These are phyloP conservation scores for Pseudopleuronectes americanus DNA, from an alignment of 2,797 vertebrate genomes.

Conservation along the genomic window DNA sequence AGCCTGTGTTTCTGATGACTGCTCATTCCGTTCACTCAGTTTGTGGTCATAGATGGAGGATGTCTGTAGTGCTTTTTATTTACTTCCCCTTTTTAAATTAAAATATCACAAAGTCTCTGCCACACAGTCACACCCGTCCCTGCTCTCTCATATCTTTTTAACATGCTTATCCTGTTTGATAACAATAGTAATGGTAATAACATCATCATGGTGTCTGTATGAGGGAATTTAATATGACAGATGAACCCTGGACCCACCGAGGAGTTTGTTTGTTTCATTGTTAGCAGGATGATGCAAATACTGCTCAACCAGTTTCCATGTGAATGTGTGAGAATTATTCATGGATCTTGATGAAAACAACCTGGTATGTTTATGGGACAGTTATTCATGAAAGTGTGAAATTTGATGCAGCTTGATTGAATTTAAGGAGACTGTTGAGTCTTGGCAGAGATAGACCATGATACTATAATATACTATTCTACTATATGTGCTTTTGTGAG, in stretches of 20 bases:
- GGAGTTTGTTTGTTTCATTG: too few relatives aligned
- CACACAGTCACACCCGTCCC: background rate
- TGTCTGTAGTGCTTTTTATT: background rate
- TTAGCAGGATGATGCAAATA: too few relatives aligned
- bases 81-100: background rate
- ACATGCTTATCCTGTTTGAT: background rate
- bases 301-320: too few relatives aligned
- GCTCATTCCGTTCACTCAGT: background rate
- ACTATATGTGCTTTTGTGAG: too few relatives aligned
- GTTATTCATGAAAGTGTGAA: too few relatives aligned
- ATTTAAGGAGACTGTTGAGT: too few relatives aligned
- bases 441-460: too few relatives aligned
- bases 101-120: background rate
- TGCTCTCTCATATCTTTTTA: background rate
- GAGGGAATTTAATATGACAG: slow-evolving; percentile 2
- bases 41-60: background rate
- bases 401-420: too few relatives aligned
- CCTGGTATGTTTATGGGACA: too few relatives aligned
- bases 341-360: too few relatives aligned
- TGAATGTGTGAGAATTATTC: too few relatives aligned
- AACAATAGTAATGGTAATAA: slow-evolving; percentile 1
- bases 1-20: background rate
- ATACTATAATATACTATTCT: too few relatives aligned
- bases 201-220: background rate
- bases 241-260: background rate